phyloP scores from a whole-genome alignment of 1,140 invertebrate species.

The Aphelenchoides fujianensis region DNA sequence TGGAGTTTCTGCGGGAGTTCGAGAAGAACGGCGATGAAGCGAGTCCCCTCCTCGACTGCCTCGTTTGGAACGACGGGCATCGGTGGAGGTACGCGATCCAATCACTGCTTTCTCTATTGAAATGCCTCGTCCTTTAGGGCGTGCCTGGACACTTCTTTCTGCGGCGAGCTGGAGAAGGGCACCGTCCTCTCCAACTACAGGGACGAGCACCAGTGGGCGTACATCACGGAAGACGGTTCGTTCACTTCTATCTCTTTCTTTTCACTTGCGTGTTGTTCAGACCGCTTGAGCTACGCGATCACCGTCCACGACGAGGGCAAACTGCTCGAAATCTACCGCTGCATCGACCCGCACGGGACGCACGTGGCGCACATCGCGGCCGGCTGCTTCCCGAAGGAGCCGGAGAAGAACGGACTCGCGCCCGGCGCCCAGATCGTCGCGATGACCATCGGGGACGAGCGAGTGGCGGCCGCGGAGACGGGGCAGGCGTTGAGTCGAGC shows the following conservation, averaged over 20 bases:
- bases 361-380: slow-evolving; percentile 93
- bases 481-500: slow-evolving; percentile 83
- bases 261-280: slow-evolving; percentile 58
- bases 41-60: slow-evolving; percentile 85
- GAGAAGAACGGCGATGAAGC: slow-evolving; percentile 84
- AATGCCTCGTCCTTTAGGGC: too few species aligned
- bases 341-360: slow-evolving; percentile 86
- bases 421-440: slow-evolving; percentile 93
- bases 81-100: too few species aligned
- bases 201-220: slow-evolving; percentile 75
- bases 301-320: slow-evolving; percentile 90
- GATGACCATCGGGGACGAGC: slow-evolving; percentile 81
- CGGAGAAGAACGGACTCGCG: slow-evolving; percentile 87
- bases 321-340: slow-evolving; percentile 84
- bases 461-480: slow-evolving; percentile 89
- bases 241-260: not conserved
- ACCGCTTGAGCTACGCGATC: slow-evolving; percentile 83
- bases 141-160: slow-evolving; percentile 80
- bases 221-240: slow-evolving; percentile 69
- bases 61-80: slow-evolving; percentile 82
- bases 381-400: slow-evolving; percentile 81
- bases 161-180: slow-evolving; percentile 75
- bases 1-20: slow-evolving; percentile 75
- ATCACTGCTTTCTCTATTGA: too few species aligned
- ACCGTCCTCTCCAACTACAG: slow-evolving; percentile 79